Evolutionary conservation across 2,888 invertebrate genomes (phyloP).

Genomic region (Luperina testacea): DNA sequence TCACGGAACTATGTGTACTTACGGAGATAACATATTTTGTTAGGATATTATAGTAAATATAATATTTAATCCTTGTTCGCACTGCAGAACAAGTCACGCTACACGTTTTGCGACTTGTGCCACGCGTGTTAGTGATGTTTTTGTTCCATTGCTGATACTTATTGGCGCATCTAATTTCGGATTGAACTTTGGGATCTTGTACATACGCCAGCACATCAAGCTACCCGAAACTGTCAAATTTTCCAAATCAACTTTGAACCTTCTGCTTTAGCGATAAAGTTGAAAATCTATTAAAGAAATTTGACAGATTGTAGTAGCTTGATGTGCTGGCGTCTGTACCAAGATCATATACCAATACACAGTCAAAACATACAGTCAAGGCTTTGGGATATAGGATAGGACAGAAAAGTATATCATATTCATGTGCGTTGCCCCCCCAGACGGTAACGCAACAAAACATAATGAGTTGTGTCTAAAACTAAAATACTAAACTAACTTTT

Average conservation of each 20-base stretch:
- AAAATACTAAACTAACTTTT: background rate
- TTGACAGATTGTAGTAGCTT: too few species aligned
- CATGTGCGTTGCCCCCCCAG: background rate
- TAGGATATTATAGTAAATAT: slow-evolving; percentile 69
- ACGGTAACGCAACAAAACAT: background rate
- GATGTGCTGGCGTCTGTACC: too few species aligned
- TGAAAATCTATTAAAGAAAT: too few species aligned
- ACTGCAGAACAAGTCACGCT: background rate
- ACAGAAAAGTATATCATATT: background rate
- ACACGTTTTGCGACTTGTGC: slow-evolving; percentile 10
- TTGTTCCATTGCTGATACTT: background rate
- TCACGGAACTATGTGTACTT: slow-evolving; percentile 84
- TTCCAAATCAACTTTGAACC: too few species aligned
- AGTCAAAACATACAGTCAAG: background rate
- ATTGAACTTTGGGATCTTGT: background rate
- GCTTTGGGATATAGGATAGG: background rate
- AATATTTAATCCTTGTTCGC: slow-evolving; percentile 24
- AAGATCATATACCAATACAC: background rate
- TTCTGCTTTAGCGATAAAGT: too few species aligned
- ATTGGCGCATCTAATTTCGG: background rate
- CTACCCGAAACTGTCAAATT: too few species aligned
- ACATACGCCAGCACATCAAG: too few species aligned
- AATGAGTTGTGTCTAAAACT: background rate
- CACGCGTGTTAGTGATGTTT: background rate
- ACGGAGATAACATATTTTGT: slow-evolving; percentile 79